phyloP scores from a whole-genome alignment of 2,888 invertebrate species.

The Cosmopolites sordidus region DNA sequence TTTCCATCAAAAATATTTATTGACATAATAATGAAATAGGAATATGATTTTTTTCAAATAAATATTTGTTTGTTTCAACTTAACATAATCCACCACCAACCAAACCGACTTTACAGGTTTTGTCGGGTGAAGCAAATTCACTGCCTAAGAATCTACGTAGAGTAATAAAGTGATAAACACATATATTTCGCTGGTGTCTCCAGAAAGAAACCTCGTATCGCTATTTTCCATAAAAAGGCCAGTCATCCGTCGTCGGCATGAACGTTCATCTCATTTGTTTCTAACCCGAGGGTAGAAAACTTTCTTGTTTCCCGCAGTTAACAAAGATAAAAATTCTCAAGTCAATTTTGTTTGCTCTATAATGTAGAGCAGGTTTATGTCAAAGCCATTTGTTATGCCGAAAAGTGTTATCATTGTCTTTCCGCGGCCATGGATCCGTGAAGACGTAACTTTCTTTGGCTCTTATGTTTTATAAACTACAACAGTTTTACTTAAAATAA shows the following conservation, averaged over 20 bases:
- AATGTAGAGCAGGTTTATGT: constrained; percentile 17
- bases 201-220: neutral
- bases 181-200: neutral
- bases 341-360: constrained; percentile 18
- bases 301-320: constrained; percentile 28
- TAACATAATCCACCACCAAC: too few relatives aligned
- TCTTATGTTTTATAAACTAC: too few relatives aligned
- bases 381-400: neutral
- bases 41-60: too few relatives aligned
- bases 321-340: constrained; percentile 17
- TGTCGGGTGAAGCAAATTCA: too few relatives aligned
- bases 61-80: too few relatives aligned
- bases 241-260: constrained; percentile 40
- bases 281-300: constrained; percentile 38
- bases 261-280: constrained; percentile 41
- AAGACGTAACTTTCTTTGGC: too few relatives aligned
- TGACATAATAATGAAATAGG: too few relatives aligned
- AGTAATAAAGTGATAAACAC: constrained; percentile 1
- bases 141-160: neutral
- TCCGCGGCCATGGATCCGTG: too few relatives aligned
- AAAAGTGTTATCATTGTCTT: neutral
- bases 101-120: too few relatives aligned
- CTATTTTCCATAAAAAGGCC: constrained; percentile 32
- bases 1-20: too few relatives aligned
- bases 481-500: too few relatives aligned